A percentile compares a stretch with the other conserved stretches of the same genome.
These are phyloP conservation scores for Ceratosolen solmsi DNA, from an alignment of 1,140 invertebrate genomes.

Conservation along the genomic window DNA sequence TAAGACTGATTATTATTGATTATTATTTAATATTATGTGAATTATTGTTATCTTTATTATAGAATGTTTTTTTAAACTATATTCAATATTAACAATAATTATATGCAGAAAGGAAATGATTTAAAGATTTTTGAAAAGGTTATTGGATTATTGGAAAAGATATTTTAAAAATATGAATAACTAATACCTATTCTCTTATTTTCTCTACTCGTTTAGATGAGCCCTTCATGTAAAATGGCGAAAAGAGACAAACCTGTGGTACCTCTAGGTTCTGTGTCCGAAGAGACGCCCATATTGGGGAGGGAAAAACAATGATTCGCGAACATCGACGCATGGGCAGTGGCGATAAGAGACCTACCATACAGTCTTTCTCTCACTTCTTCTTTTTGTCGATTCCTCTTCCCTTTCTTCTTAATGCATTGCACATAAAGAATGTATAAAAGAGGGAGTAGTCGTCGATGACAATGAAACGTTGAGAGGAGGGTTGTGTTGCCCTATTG, in stretches of 20 bases:
- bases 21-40: too few relatives aligned
- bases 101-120: too few relatives aligned
- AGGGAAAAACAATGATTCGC: conserved; percentile 68
- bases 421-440: conserved; percentile 18
- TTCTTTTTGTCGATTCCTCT: background rate
- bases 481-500: conserved; percentile 57
- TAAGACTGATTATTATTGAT: too few relatives aligned
- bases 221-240: background rate
- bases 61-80: too few relatives aligned
- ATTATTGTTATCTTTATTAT: too few relatives aligned
- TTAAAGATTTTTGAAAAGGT: too few relatives aligned
- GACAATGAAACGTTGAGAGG: conserved; percentile 64
- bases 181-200: background rate
- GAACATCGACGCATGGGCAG: conserved; percentile 73
- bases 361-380: background rate
- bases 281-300: conserved; percentile 2
- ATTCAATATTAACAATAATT: too few relatives aligned
- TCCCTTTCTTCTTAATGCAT: background rate
- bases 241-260: background rate
- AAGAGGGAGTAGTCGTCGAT: conserved; percentile 58
- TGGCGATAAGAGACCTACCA: conserved; percentile 46
- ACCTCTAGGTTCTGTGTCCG: background rate
- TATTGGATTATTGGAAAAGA: background rate
- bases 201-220: background rate
- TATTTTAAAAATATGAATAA: background rate